Base-by-base conservation (phyloP, 2,113 vertebrate genomes). In the Beaufortia kweichowensis region DNA sequence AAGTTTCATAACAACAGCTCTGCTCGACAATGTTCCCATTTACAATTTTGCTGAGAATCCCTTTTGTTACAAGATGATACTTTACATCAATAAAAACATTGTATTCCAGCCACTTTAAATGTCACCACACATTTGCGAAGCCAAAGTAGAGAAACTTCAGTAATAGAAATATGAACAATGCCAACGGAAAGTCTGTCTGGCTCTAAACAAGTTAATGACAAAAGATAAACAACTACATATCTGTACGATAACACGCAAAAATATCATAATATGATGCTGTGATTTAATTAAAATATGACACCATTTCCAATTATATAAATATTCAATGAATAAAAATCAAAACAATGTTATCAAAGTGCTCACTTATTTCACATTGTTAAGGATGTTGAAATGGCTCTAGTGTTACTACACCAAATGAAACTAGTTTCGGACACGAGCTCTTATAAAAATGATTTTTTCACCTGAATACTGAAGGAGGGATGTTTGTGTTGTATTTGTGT, bases 281-380 rank as follows among this genome's bases (percentile, higher is more conserved):
- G n/a, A 31, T 53, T 53, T 24, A 21, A 48, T 17, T 48, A 17
- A 11, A 48, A 48, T 4, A 17, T 17, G 35, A 39, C 9, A 11
- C 35, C 11, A 41, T 64, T 24, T 41, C 14, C 14, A 43, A 43
- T 43, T 19, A n/a, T n/a, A n/a, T 66, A 66, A 66, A 66, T 66
- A 66, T 28, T 19, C 6, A 48, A 15, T 28, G 41, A 26, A 19
- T 66, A 66, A 39, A 39, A 12, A 28, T 53, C 5, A 66, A 66
- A 57, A 72, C 21, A 4, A n/a, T 29, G 15, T 76, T 9, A 26
- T 21, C 24, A 66, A 62, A 77, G 23, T 72, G 35, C 59, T 77
- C 56, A 17, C 39, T n/a, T 29, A 2, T 53, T 69, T 53, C 75
- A 69, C 75, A 61, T 61, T 69, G 41, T 69, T n/a, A n/a, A 29